These are phyloP conservation scores for Latrodectus hesperus DNA, from an alignment of 2,888 invertebrate genomes.

Conservation along the genomic window DNA sequence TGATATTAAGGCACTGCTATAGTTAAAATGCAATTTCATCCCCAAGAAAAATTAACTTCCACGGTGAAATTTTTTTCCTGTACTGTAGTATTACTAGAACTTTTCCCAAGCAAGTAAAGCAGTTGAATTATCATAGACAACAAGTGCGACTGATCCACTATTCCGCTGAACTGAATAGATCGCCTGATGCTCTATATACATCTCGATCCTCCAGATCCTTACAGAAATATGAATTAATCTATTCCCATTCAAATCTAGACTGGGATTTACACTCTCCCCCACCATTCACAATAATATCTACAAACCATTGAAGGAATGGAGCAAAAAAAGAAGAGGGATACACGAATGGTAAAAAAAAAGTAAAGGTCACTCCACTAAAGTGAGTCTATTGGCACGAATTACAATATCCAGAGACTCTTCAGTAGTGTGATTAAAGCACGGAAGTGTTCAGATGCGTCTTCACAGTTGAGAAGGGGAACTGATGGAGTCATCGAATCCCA, in stretches of 20 bases:
- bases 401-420: slow-evolving; percentile 21
- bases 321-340: slow-evolving; percentile 15
- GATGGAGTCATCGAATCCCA: slow-evolving; percentile 50
- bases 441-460: slow-evolving; percentile 25
- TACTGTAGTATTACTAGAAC: no score
- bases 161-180: no score
- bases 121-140: no score
- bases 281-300: slow-evolving; percentile 41
- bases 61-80: no score
- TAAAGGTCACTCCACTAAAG: no score
- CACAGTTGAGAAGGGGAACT: slow-evolving; percentile 27
- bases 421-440: slow-evolving; percentile 45
- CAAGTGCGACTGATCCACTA: no score
- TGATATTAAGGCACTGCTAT: no score
- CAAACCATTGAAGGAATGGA: slow-evolving; percentile 13
- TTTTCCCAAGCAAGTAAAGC: no score
- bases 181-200: no score
- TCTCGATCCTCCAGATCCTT: no score
- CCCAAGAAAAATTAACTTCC: no score
- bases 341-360: neutral
- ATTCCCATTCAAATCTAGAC: neutral
- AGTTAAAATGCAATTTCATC: no score
- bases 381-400: slow-evolving; percentile 1
- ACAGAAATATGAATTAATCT: neutral
- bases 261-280: slow-evolving; percentile 3